Conservation (phyloP, 2,888 invertebrate species). For the Mythimna loreyi region DNA sequence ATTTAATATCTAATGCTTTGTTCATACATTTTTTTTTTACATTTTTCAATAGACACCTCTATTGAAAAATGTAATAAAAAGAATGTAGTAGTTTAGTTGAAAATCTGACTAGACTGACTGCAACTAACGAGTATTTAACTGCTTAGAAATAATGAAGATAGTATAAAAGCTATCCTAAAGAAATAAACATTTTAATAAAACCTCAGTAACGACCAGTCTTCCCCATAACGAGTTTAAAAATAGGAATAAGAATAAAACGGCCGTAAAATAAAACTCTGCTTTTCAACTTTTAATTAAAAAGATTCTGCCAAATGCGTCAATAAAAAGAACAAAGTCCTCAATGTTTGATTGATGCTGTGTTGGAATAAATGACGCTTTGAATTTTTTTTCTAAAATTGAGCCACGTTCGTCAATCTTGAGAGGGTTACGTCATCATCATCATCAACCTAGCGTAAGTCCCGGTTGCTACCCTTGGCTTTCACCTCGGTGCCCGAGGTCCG, state of each 20-base stretch:
- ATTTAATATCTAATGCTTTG: too few relatives aligned
- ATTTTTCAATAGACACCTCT: too few relatives aligned
- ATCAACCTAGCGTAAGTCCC: too few relatives aligned
- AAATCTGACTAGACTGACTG: background rate
- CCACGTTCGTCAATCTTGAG: background rate
- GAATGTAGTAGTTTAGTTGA: too few relatives aligned
- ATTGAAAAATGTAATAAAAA: too few relatives aligned
- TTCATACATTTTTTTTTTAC: too few relatives aligned
- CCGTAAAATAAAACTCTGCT: background rate
- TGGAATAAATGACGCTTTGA: background rate
- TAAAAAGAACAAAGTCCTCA: conserved; percentile 2
- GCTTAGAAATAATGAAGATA: background rate
- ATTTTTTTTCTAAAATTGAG: conserved; percentile 17
- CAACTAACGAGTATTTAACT: background rate
- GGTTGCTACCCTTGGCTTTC: too few relatives aligned
- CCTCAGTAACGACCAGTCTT: background rate
- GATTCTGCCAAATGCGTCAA: background rate
- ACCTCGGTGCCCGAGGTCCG: too few relatives aligned
- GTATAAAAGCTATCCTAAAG: background rate
- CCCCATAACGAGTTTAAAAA: conserved; percentile 25
- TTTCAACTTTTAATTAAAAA: conserved; percentile 34
- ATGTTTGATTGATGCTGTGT: conserved; percentile 27
- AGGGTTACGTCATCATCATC: too few relatives aligned
- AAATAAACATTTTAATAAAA: conserved; percentile 3
- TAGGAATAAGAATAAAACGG: conserved; percentile 14